Percentiles rank a stretch among this genome's conserved stretches.
These are phyloP conservation scores for Hippocampus guttulatus DNA, from an alignment of 2,113 vertebrate species.

Conservation along the genomic window DNA sequence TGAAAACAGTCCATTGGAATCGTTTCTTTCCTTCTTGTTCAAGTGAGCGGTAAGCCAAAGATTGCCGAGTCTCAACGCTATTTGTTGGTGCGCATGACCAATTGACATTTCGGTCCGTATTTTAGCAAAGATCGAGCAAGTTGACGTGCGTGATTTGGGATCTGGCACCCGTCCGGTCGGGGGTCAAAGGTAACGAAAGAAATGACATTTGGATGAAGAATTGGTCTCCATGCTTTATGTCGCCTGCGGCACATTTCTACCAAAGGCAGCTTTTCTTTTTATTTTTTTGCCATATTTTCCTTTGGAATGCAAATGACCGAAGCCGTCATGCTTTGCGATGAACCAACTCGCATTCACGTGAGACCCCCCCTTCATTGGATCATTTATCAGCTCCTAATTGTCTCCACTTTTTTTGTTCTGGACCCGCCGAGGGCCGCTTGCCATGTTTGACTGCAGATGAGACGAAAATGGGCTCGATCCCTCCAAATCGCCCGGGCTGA, in stretches of 20 bases:
- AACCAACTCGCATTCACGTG: not conserved
- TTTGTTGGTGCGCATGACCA: too few species aligned
- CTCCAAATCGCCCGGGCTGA: slow-evolving; percentile 26
- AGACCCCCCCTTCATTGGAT: not conserved
- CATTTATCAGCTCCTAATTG: slow-evolving; percentile 10
- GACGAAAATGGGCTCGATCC: slow-evolving; percentile 18
- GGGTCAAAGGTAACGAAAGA: not conserved
- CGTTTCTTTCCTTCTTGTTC: too few species aligned
- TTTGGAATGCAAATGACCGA: not conserved
- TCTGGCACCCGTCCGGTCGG: too few species aligned
- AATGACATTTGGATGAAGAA: not conserved
- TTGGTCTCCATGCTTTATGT: not conserved
- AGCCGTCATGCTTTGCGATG: not conserved
- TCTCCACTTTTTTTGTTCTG: slow-evolving; percentile 16
- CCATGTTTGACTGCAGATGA: slow-evolving; percentile 13
- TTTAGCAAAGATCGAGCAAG: too few species aligned
- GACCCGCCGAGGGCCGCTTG: not conserved
- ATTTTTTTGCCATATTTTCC: not conserved
- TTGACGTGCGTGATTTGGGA: too few species aligned
- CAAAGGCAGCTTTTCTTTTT: not conserved
- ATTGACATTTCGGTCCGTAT: too few species aligned
- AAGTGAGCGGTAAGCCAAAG: too few species aligned
- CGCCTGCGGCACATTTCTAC: not conserved
- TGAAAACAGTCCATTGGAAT: too few species aligned
- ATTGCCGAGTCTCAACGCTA: too few species aligned